Evolutionary conservation across 2,797 vertebrate species (phyloP), one percentile per base, ranked within the genome.

Genomic region (Benthosema pterotum): DNA sequence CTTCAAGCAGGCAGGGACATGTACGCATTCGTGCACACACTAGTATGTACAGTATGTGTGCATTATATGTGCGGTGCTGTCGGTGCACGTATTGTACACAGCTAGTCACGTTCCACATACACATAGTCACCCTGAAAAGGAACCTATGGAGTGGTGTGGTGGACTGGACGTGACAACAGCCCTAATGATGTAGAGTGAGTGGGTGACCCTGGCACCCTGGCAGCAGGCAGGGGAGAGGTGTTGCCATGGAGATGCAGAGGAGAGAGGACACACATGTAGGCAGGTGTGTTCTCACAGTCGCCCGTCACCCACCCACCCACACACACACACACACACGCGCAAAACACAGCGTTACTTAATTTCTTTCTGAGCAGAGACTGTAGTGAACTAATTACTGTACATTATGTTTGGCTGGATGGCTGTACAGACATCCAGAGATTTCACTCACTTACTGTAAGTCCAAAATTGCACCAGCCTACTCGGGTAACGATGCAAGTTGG

Each of bases 191-290:
- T 77, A 11, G 80, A 69, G 75, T 74, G 84, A 84, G 81, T 77
- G 81, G 85, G 82, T 85, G 85, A 88, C 86, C 86, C 83, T 80
- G 86, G 76, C 32, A 72, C 86, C 86, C 83, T 80, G 86, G 76
- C 42, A 72, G 79, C 86, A 74, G 80, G 70, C 69, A 53, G 74
- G 75, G 74, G 78, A 79, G 81, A 74, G 85, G 82, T 66, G 84
- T 89, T 79, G 28, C 84, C 82, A 83, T 87, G 84, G 86, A 75
- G 78, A 88, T 77, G 67, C 11, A 42, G 67, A 74, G 84, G 74
- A 60, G 42, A 79, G 71, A 68, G 68, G 49, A 75, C 83, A 84
- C 64, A 25, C 22, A 5, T 25, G 22, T 74, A 63, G 72, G 81
- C 78, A 87, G 86, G 84, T 84, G 82, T 78, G 82, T 77, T 76